Evolutionary conservation across 2,888 invertebrate species (phyloP).

Genomic region (Leptura quadrifasciata): DNA sequence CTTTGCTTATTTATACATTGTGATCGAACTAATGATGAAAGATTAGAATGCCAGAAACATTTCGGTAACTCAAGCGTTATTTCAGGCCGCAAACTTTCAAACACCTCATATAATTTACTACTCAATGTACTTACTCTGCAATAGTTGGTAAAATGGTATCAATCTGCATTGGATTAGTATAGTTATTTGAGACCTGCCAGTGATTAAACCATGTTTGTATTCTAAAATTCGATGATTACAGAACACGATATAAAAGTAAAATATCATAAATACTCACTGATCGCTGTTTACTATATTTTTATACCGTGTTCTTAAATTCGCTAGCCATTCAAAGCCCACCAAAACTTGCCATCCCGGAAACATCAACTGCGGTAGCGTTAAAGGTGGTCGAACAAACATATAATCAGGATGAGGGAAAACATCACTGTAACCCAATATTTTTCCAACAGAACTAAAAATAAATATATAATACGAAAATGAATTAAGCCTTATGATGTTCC

Average conservation of each 20-base stretch:
- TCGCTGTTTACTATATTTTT: slow-evolving; percentile 75
- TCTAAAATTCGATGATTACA: slow-evolving; percentile 71
- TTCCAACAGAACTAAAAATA: slow-evolving; percentile 65
- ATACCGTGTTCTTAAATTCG: slow-evolving; percentile 74
- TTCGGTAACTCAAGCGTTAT: no score
- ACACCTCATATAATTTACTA: background rate
- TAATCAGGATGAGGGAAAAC: slow-evolving; percentile 46
- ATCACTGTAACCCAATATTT: slow-evolving; percentile 72
- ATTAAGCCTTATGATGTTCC: no score
- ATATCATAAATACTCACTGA: slow-evolving; percentile 73
- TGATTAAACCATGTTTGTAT: slow-evolving; percentile 82
- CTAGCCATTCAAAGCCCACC: slow-evolving; percentile 75
- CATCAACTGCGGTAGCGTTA: slow-evolving; percentile 72
- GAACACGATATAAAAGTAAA: slow-evolving; percentile 19
- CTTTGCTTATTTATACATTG: no score
- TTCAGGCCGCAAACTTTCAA: no score
- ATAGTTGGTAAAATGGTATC: slow-evolving; percentile 77
- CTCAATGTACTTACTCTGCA: slow-evolving; percentile 75
- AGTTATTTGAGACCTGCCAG: slow-evolving; percentile 81
- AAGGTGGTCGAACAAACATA: slow-evolving; percentile 22
- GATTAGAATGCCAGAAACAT: no score
- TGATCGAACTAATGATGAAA: no score
- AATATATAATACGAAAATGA: background rate
- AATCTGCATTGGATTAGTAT: slow-evolving; percentile 81
- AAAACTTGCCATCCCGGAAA: slow-evolving; percentile 75